phyloP scores from a whole-genome alignment of 2,113 vertebrate genomes.

The Artemisiospiza belli region DNA sequence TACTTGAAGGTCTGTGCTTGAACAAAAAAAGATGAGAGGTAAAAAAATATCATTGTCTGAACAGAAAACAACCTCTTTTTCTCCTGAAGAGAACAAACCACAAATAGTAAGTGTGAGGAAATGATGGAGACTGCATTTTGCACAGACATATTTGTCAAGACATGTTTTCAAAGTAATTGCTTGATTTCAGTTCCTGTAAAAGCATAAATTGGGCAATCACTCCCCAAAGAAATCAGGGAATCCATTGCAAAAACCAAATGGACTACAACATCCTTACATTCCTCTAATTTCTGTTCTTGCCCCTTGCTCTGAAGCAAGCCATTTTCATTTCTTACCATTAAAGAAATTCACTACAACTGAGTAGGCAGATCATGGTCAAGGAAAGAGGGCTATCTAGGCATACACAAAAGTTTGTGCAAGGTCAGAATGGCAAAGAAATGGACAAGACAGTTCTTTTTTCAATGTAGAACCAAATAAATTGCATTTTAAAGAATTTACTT shows the following conservation, averaged over 20 bases:
- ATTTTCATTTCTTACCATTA: not conserved
- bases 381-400: not conserved
- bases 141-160: not conserved
- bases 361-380: not conserved
- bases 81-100: slow-evolving; percentile 24
- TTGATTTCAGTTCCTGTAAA: slow-evolving; percentile 45
- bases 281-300: slow-evolving; percentile 10
- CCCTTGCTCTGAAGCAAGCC: not conserved
- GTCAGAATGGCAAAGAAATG: not conserved
- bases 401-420: not conserved
- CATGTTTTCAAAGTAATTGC: slow-evolving; percentile 26
- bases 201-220: slow-evolving; percentile 14
- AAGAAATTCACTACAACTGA: not conserved
- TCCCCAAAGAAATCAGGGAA: slow-evolving; percentile 10
- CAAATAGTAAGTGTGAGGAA: slow-evolving; percentile 6
- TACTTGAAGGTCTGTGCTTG: not conserved
- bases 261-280: slow-evolving; percentile 1
- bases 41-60: slow-evolving; percentile 45
- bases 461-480: not conserved
- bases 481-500: not conserved
- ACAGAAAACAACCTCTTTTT: slow-evolving; percentile 13
- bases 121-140: not conserved
- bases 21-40: slow-evolving; percentile 36
- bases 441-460: not conserved
- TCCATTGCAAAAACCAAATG: slow-evolving; percentile 2